Base-by-base conservation (phyloP, 1,140 invertebrate species). In the Octopus bimaculoides region DNA sequence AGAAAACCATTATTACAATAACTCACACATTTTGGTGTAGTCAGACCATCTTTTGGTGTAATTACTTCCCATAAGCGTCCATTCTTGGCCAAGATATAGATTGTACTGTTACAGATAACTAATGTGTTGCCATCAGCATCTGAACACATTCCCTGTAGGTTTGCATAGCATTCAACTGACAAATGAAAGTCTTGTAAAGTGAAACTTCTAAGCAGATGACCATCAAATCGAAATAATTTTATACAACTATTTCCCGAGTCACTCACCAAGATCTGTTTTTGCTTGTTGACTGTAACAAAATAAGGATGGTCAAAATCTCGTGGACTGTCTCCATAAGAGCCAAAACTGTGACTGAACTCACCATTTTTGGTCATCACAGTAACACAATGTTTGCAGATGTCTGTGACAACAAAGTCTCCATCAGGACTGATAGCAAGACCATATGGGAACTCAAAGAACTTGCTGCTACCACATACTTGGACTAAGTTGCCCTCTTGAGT, bases 221-320 rank as follows among this genome's bases (percentile, higher is more conserved):
- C 87, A 78, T 87, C 84, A 77, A 89, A 89, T 56, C 85, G 84
- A 83, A 89, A 89, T 77, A 89, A 84, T 83, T 89, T 89, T 41
- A 89, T 84, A 80, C 84, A 84, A 79, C 83, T 86, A 82, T 89
- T 89, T 52, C 88, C 88, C 17, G 86, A 85, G 80, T 89, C 88
- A 4, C 86, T 86, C 20, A 89, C 86, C 77, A 87, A 84, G 52
- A 89, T 89, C 77, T 88, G 88, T 79, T 89, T 88, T 41, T 85
- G 81, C 80, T 78, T 86, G 81, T 87, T 86, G n/a, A 86, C 84
- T 5, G 86, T 81, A 41, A 89, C 87, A 78, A 84, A 87, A 81
- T 89, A 89, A 4, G 88, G 88, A 82, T 88, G 87, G 78, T 89
- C 88, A 71, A 89, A 86, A 61, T 89, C 83, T 61, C 78, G 81